phyloP scores from a whole-genome alignment of 2,888 invertebrate genomes.

The Tenthredo notha region DNA sequence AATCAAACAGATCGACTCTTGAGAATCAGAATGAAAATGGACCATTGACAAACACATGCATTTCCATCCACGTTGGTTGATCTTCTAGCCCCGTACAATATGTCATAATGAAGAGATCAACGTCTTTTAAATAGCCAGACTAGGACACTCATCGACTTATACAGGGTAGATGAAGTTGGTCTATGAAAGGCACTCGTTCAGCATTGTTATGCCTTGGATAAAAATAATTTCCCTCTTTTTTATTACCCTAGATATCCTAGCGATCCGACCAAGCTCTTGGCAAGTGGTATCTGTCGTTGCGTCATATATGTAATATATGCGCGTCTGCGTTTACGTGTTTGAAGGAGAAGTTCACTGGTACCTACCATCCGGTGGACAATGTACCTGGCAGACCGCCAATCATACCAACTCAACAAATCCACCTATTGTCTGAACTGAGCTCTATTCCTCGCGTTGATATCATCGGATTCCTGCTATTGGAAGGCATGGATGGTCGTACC shows the following conservation, averaged over 20 bases:
- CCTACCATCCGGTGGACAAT: constrained; percentile 69
- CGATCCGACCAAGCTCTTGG: constrained; percentile 60
- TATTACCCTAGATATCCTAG: constrained; percentile 11
- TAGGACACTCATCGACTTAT: background rate
- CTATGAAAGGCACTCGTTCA: constrained; percentile 15
- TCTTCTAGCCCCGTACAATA: background rate
- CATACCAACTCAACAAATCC: constrained; percentile 67
- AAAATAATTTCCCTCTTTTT: constrained; percentile 32
- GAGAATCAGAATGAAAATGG: background rate
- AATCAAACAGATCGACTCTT: constrained; percentile 23
- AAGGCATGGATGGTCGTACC: background rate
- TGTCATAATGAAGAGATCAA: background rate
- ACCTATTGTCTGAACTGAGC: constrained; percentile 62
- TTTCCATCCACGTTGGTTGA: background rate
- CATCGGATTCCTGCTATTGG: constrained; percentile 47
- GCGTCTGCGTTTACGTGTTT: constrained; percentile 53
- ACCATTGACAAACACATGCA: background rate
- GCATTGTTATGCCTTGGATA: constrained; percentile 1
- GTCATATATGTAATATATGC: constrained; percentile 64
- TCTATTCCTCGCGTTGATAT: constrained; percentile 64
- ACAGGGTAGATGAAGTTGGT: background rate
- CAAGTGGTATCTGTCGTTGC: constrained; percentile 67
- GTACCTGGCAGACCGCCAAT: constrained; percentile 71
- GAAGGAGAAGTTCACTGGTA: constrained; percentile 68
- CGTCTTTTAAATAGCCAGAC: background rate